A percentile compares a stretch with the other conserved stretches of the same genome.
These are phyloP conservation scores for Araneus ventricosus DNA, from an alignment of 1,140 invertebrate species.

Conservation along the genomic window DNA sequence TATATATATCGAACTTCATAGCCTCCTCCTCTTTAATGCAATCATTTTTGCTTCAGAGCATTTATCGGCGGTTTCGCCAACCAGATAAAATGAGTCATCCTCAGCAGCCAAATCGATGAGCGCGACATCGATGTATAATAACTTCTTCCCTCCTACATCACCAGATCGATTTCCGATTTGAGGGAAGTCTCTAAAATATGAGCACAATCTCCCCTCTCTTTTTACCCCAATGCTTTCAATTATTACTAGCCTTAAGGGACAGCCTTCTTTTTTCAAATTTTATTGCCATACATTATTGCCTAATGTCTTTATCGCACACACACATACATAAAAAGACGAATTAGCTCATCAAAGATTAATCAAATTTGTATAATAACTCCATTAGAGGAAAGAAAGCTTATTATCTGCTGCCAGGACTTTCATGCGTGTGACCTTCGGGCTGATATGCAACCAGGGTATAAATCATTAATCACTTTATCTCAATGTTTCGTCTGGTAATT, in stretches of 20 bases:
- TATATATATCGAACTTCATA: too few species aligned
- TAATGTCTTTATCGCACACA: constrained; percentile 33
- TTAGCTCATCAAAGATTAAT: constrained; percentile 65
- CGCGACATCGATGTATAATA: not conserved
- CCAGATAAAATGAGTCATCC: constrained; percentile 30
- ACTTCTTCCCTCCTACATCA: not conserved
- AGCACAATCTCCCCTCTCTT: not conserved
- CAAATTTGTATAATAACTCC: constrained; percentile 52
- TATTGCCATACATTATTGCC: not conserved
- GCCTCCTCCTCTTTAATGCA: not conserved
- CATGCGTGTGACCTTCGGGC: not conserved
- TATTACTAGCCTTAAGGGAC: not conserved
- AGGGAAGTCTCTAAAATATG: constrained; percentile 3
- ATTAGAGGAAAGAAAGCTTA: constrained; percentile 13
- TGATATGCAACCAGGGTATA: not conserved
- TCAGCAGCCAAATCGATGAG: not conserved
- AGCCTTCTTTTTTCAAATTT: not conserved
- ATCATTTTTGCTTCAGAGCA: not conserved
- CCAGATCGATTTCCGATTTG: constrained; percentile 54
- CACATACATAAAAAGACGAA: constrained; percentile 45
- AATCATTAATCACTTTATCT: constrained; percentile 14
- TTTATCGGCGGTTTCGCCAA: not conserved
- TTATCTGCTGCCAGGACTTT: not conserved
- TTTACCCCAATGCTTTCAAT: constrained; percentile 4
- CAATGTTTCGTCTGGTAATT: not conserved